Conservation (phyloP, 2,888 invertebrate species). For the Tetheella fluctuosa region DNA sequence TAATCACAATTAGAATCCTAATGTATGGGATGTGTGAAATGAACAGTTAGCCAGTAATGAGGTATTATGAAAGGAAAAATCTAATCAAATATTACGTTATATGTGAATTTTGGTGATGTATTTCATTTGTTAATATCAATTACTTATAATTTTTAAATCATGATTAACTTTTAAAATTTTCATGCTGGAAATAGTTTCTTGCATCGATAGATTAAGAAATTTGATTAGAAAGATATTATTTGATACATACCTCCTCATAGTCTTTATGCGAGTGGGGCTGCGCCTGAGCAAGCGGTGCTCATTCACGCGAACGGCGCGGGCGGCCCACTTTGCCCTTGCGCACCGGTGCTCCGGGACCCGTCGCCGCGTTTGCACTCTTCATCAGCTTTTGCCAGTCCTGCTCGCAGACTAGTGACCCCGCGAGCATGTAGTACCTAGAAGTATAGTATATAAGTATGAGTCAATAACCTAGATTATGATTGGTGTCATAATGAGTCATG, state of each 20-base stretch:
- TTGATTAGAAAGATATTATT: neutral
- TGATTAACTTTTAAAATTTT: too few species aligned
- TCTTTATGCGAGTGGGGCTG: conserved; percentile 72
- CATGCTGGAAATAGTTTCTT: too few species aligned
- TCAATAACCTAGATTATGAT: conserved; percentile 8
- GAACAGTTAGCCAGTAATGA: neutral
- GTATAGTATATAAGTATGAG: neutral
- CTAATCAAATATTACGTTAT: too few species aligned
- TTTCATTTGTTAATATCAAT: too few species aligned
- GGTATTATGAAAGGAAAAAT: neutral
- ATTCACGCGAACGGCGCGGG: conserved; percentile 95
- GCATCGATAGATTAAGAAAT: too few species aligned
- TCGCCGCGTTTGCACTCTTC: conserved; percentile 87
- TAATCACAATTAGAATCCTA: conserved; percentile 23
- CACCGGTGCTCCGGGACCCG: conserved; percentile 87
- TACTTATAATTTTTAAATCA: too few species aligned
- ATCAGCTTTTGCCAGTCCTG: conserved; percentile 97
- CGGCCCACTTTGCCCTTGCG: conserved; percentile 95
- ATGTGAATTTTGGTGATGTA: too few species aligned
- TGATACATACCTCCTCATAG: conserved; percentile 73
- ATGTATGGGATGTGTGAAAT: neutral
- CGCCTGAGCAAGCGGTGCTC: conserved; percentile 79
- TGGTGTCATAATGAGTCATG: conserved; percentile 9
- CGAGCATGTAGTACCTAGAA: conserved; percentile 92
- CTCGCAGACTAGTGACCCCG: conserved; percentile 96